Evolutionary conservation across 37 sponge, comb jelly and placozoan genomes (phyloP).

Genomic region (Crambe crambe): DNA sequence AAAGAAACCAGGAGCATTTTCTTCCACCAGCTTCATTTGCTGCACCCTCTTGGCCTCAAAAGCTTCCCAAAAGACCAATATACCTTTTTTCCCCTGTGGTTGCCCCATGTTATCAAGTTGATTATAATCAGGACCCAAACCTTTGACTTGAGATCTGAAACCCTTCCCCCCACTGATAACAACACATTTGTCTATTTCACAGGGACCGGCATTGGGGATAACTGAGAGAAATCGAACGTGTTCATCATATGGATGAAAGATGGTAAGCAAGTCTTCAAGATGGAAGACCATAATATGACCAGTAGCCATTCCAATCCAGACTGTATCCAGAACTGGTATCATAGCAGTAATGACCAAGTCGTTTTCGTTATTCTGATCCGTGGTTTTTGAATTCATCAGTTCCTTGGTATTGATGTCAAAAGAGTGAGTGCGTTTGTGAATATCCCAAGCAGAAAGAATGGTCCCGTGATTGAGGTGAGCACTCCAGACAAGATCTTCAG

Average conservation of each 20-base stretch:
- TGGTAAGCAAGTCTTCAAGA: slow-evolving; percentile 29
- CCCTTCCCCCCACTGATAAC: slow-evolving; percentile 62
- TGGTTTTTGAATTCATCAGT: not conserved
- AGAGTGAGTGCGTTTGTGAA: slow-evolving; percentile 26
- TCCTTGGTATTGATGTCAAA: slow-evolving; percentile 31
- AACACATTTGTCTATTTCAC: slow-evolving; percentile 59
- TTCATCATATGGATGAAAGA: slow-evolving; percentile 50
- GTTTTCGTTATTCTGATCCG: not conserved
- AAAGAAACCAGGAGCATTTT: slow-evolving; percentile 17
- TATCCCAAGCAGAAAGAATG: slow-evolving; percentile 58
- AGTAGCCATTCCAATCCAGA: slow-evolving; percentile 80
- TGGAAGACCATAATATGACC: slow-evolving; percentile 74
- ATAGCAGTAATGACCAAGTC: slow-evolving; percentile 65
- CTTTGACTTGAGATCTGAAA: slow-evolving; percentile 30
- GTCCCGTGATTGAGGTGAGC: slow-evolving; percentile 58
- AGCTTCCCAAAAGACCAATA: slow-evolving; percentile 55
- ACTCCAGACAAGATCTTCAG: slow-evolving; percentile 65
- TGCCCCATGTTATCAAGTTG: not conserved
- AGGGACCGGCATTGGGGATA: slow-evolving; percentile 47
- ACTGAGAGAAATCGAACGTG: slow-evolving; percentile 57
- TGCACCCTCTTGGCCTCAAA: slow-evolving; percentile 29
- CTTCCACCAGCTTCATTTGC: slow-evolving; percentile 52
- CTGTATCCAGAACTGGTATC: slow-evolving; percentile 62
- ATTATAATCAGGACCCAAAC: not conserved
- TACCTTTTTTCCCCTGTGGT: not conserved